These are phyloP conservation scores for Penaeus chinensis DNA, from an alignment of 1,140 invertebrate genomes.

Conservation along the genomic window DNA sequence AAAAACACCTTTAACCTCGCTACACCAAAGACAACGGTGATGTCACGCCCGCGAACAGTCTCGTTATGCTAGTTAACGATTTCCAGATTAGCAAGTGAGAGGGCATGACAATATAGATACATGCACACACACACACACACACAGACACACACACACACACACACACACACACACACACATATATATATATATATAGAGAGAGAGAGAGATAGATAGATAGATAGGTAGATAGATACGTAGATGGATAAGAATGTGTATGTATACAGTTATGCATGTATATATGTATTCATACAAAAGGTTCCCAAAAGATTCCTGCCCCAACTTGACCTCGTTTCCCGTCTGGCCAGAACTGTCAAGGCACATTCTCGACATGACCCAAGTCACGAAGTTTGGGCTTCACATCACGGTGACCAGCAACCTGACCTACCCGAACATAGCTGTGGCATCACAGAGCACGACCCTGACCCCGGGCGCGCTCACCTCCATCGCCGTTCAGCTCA, in stretches of 20 bases:
- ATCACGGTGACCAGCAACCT: slow-evolving; percentile 47
- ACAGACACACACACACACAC: too few species aligned
- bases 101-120: too few species aligned
- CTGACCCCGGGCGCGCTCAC: slow-evolving; percentile 26
- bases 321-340: not conserved
- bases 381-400: slow-evolving; percentile 37
- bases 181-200: not conserved
- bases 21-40: too few species aligned
- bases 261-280: not conserved
- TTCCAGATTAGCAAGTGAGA: too few species aligned
- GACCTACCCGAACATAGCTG: slow-evolving; percentile 24
- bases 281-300: not conserved
- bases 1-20: too few species aligned
- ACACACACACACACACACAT: not conserved
- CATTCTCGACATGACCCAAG: slow-evolving; percentile 25
- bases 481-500: slow-evolving; percentile 27
- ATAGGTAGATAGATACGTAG: not conserved
- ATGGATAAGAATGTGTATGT: too few species aligned
- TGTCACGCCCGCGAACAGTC: too few species aligned
- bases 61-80: too few species aligned
- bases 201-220: not conserved
- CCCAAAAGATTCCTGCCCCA: not conserved
- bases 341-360: slow-evolving; percentile 18
- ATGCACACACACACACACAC: too few species aligned
- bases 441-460: slow-evolving; percentile 33